Evolutionary conservation across 2,113 vertebrate species (phyloP).

Genomic region (Austrofundulus limnaeus): DNA sequence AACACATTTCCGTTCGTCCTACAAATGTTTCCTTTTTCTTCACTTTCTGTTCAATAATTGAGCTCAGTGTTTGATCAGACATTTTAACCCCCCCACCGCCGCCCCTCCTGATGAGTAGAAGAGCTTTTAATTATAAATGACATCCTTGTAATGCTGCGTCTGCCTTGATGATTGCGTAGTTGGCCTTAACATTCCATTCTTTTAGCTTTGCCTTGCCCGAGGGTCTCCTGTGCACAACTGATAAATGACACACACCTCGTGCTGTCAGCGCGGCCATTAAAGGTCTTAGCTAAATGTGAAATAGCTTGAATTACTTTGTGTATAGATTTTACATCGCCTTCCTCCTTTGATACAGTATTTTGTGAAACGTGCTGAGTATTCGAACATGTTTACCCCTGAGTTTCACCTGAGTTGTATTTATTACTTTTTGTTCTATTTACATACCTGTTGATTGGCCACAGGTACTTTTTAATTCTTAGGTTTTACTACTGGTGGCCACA

Average conservation of each 20-base stretch:
- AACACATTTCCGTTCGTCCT: conserved; percentile 3
- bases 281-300: conserved; percentile 48
- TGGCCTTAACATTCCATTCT: conserved; percentile 49
- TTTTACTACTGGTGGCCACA: conserved; percentile 10
- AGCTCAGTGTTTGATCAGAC: conserved; percentile 32
- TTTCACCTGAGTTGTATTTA: neutral
- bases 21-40: neutral
- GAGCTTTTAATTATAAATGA: conserved; percentile 28
- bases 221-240: conserved; percentile 26
- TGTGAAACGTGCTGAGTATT: conserved; percentile 34
- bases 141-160: conserved; percentile 28
- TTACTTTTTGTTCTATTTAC: conserved; percentile 17
- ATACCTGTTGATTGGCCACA: conserved; percentile 7
- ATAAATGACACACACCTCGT: conserved; percentile 18
- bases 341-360: conserved; percentile 23
- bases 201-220: conserved; percentile 22
- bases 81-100: conserved; percentile 2
- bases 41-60: conserved; percentile 6
- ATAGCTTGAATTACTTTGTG: conserved; percentile 31
- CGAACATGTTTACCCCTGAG: conserved; percentile 19
- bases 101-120: conserved; percentile 5
- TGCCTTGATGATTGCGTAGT: conserved; percentile 30
- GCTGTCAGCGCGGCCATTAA: conserved; percentile 21
- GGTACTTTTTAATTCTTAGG: conserved; percentile 10
- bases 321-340: conserved; percentile 23